Base-by-base conservation (phyloP, 2,888 invertebrate species). In the Calameuta pallipes region DNA sequence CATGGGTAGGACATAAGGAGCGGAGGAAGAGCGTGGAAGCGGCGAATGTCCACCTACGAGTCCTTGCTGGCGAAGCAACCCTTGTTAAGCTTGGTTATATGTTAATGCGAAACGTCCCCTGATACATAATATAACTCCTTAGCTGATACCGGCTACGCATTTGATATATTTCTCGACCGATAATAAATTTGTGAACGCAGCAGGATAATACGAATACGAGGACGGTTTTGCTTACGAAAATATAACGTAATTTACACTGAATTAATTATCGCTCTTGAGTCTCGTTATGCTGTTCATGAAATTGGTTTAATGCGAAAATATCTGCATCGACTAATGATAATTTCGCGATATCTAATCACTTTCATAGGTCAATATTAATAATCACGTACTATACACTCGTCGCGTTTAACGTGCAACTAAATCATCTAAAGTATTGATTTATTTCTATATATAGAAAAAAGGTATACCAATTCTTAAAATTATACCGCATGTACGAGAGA, bases 61-160 rank as follows among this genome's bases (percentile, higher is more conserved):
- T 83, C 79, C 82, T 76, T 56, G 41, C 41, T 56, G 41, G 74
- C 79, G 80, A 78, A 78, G 82, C 82, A 82, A 75, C 82, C 86
- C 88, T 87, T 85, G 87, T 88, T 88, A 88, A 85, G 82, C 85
- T 82, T 82, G 85, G 86, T 84, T 87, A 86, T 87, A 87, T 89
- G 87, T 87, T 88, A 88, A 88, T 88, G 87, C 84, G 85, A 84
- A 83, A 82, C 83, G 83, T 79, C 77, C 84, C 80, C 81, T 83
- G 80, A 83, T 84, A 84, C 82, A 79, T 76, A 80, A 82, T 84
- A 82, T 83, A 84, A 82, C 82, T 71, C 71, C 15, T 12, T 34
- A 12, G 71, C 30, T 33, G 30, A 15, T 71, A 71, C 71, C 71
- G 71, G 34, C 71, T 34, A 71, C 71, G 71, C 71, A 71, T 71